phyloP scores from a whole-genome alignment of 1,140 invertebrate genomes.

The Rhopalosiphum padi region DNA sequence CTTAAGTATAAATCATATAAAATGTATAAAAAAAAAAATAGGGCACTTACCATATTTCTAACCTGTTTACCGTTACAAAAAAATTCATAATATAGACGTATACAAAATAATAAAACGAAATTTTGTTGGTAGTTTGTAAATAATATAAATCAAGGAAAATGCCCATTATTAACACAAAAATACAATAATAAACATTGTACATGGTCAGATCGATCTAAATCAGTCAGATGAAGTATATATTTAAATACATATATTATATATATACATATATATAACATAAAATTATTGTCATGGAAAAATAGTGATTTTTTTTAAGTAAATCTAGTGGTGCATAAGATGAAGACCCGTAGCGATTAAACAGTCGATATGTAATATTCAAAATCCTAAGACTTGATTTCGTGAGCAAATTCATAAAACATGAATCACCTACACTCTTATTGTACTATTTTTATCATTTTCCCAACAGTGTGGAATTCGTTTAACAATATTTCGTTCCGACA shows the following conservation, averaged over 20 bases:
- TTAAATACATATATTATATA: slow-evolving; percentile 34
- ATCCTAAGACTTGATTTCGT: slow-evolving; percentile 2
- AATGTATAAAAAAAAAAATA: slow-evolving; percentile 57
- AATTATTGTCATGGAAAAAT: slow-evolving; percentile 55
- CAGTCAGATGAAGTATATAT: slow-evolving; percentile 51
- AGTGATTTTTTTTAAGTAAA: slow-evolving; percentile 4
- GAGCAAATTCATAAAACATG: slow-evolving; percentile 46
- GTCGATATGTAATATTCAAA: slow-evolving; percentile 38
- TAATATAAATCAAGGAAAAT: slow-evolving; percentile 56
- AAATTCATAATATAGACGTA: slow-evolving; percentile 48
- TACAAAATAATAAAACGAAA: slow-evolving; percentile 54
- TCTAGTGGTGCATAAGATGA: slow-evolving; percentile 28
- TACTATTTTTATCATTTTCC: slow-evolving; percentile 40
- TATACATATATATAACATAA: slow-evolving; percentile 26
- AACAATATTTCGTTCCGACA: slow-evolving; percentile 38
- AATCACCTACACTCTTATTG: slow-evolving; percentile 31
- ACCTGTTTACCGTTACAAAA: slow-evolving; percentile 50
- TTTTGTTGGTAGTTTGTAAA: slow-evolving; percentile 44
- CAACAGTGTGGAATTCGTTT: not conserved
- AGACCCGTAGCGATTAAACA: slow-evolving; percentile 53
- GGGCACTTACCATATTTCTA: slow-evolving; percentile 56
- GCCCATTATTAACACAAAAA: slow-evolving; percentile 54
- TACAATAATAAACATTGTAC: slow-evolving; percentile 56
- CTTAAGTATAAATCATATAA: slow-evolving; percentile 58
- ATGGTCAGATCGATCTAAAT: slow-evolving; percentile 56